phyloP scores from a whole-genome alignment of 2,888 invertebrate species.

The Spodoptera exigua region DNA sequence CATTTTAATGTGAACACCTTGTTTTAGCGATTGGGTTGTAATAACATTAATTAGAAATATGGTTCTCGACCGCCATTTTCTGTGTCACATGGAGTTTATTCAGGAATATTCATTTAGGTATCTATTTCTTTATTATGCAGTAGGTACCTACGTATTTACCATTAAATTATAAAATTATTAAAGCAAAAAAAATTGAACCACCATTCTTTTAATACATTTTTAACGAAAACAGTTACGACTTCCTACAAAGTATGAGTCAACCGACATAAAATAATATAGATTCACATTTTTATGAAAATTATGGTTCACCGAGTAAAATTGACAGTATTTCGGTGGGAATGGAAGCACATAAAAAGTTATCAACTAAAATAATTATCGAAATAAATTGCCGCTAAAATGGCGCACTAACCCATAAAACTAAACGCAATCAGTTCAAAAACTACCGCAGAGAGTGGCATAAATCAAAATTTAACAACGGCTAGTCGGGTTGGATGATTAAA shows the following conservation, averaged over 20 bases:
- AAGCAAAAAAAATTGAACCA: no score
- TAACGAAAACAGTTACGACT: no score
- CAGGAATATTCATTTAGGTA: no score
- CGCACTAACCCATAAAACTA: conserved; percentile 75
- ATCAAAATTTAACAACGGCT: conserved; percentile 78
- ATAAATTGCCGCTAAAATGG: conserved; percentile 68
- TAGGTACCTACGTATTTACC: not conserved
- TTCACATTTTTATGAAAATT: not conserved
- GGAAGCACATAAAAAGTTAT: conserved; percentile 48
- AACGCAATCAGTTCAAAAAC: conserved; percentile 80
- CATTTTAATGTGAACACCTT: conserved; percentile 66
- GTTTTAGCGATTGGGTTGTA: conserved; percentile 60
- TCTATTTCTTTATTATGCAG: not conserved
- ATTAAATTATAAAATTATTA: no score
- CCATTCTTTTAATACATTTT: no score
- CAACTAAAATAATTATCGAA: conserved; percentile 62
- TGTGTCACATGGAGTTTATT: conserved; percentile 11
- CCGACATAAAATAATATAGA: no score
- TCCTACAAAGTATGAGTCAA: no score
- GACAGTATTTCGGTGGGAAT: conserved; percentile 20
- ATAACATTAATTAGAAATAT: conserved; percentile 43
- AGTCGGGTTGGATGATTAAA: conserved; percentile 75
- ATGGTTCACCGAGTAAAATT: conserved; percentile 7
- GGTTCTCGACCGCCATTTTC: not conserved
- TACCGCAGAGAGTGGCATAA: conserved; percentile 75